Conservation (phyloP, 2,888 invertebrate species). For the Diabrotica balteata region DNA sequence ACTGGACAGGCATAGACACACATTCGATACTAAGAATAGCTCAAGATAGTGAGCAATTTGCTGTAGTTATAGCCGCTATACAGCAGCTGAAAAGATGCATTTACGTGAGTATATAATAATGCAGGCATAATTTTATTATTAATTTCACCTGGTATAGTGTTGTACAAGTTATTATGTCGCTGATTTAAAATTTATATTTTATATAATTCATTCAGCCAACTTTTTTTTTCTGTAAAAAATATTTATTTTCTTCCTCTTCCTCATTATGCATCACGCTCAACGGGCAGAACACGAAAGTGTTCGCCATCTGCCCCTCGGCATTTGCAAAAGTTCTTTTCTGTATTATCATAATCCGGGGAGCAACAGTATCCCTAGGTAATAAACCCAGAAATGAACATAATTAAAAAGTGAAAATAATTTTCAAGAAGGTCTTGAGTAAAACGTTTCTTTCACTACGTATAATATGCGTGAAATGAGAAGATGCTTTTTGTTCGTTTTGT, state of each 20-base stretch:
- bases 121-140: too few species aligned
- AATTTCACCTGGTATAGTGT: too few species aligned
- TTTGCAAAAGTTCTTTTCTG: slow-evolving; percentile 12
- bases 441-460: slow-evolving; percentile 41
- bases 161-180: too few species aligned
- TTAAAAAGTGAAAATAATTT: slow-evolving; percentile 39
- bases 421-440: slow-evolving; percentile 40
- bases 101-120: too few species aligned
- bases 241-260: slow-evolving; percentile 1
- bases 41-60: too few species aligned
- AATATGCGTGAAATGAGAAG: slow-evolving; percentile 57
- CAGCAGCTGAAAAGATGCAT: too few species aligned
- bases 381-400: slow-evolving; percentile 30
- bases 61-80: too few species aligned
- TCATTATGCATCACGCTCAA: neutral
- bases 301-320: slow-evolving; percentile 14
- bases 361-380: slow-evolving; percentile 26
- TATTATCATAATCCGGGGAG: slow-evolving; percentile 19
- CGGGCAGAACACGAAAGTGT: too few species aligned
- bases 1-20: too few species aligned
- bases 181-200: too few species aligned
- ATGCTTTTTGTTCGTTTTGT: slow-evolving; percentile 44
- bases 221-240: neutral
- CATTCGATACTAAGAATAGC: too few species aligned
- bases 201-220: too few species aligned